Percentiles rank a stretch among this genome's conserved stretches.
Conservation (phyloP, 2,888 invertebrate genomes). For the Leptinotarsa tumamoca region DNA sequence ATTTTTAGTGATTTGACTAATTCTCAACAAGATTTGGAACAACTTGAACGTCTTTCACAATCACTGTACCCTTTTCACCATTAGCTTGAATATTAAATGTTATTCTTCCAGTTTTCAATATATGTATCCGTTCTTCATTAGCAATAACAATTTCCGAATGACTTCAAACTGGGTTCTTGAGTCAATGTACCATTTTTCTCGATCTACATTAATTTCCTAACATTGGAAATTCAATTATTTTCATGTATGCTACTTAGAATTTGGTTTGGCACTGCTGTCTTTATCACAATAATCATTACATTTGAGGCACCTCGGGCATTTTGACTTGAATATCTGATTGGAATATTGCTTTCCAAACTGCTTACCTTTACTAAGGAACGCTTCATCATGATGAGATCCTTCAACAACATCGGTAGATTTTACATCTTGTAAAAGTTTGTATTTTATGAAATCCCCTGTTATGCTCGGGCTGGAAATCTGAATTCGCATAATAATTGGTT, state of each 20-base stretch:
- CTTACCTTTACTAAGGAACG: neutral
- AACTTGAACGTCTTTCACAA: neutral
- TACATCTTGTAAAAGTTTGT: slow-evolving; percentile 43
- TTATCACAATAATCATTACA: neutral
- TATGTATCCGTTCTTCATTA: neutral
- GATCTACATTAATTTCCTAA: neutral
- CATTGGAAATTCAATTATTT: neutral
- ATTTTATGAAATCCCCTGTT: slow-evolving; percentile 52
- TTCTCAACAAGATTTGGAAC: neutral
- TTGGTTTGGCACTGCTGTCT: neutral
- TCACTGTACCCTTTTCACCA: neutral
- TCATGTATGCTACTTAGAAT: neutral
- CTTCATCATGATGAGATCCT: neutral
- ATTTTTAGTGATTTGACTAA: neutral
- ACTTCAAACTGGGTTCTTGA: neutral
- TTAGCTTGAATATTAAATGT: neutral
- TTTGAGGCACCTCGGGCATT: neutral
- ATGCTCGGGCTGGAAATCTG: slow-evolving; percentile 52
- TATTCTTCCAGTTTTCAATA: neutral
- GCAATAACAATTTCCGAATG: neutral
- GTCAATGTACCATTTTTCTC: neutral
- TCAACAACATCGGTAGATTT: neutral
- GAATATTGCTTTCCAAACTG: neutral
- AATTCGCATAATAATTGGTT: slow-evolving; percentile 54
- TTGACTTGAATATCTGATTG: neutral